Percentiles rank a stretch among this genome's conserved stretches.
phyloP scores from a whole-genome alignment of 2,888 invertebrate species.

The Apamea monoglypha region DNA sequence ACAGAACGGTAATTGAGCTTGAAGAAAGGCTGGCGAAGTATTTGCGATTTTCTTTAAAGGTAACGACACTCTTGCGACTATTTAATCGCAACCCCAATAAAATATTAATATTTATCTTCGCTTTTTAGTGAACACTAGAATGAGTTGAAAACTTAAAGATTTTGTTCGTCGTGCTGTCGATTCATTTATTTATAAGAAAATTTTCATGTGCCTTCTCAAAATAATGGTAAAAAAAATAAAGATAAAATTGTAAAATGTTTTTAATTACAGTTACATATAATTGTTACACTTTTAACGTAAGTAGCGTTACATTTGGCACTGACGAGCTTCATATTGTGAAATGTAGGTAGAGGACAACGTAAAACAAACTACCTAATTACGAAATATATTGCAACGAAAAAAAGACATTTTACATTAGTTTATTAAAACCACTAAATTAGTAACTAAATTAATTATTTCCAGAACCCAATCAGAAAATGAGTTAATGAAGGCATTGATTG shows the following conservation, averaged over 20 bases:
- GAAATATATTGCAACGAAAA: slow-evolving; percentile 24
- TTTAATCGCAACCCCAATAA: slow-evolving; percentile 40
- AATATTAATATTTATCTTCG: slow-evolving; percentile 59
- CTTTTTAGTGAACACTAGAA: slow-evolving; percentile 65
- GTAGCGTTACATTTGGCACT: slow-evolving; percentile 83
- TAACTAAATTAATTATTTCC: neutral
- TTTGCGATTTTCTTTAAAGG: slow-evolving; percentile 61
- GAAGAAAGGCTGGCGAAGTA: slow-evolving; percentile 70
- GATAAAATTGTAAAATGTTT: slow-evolving; percentile 81
- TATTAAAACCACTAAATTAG: neutral
- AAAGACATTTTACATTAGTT: slow-evolving; percentile 3
- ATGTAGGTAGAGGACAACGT: slow-evolving; percentile 61
- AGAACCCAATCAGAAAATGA: neutral
- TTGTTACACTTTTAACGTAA: slow-evolving; percentile 84
- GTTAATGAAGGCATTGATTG: neutral
- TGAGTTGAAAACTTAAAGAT: slow-evolving; percentile 52
- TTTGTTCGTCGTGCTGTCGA: slow-evolving; percentile 72
- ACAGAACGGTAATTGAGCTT: slow-evolving; percentile 72
- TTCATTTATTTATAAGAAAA: slow-evolving; percentile 87
- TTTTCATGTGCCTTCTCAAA: slow-evolving; percentile 90
- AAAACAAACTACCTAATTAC: neutral
- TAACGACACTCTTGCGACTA: slow-evolving; percentile 50
- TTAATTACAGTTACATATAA: slow-evolving; percentile 83
- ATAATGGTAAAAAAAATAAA: slow-evolving; percentile 80
- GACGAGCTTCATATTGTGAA: slow-evolving; percentile 72